Evolutionary conservation across 23 tunicate species (phyloP).

Genomic region (Styela plicata): DNA sequence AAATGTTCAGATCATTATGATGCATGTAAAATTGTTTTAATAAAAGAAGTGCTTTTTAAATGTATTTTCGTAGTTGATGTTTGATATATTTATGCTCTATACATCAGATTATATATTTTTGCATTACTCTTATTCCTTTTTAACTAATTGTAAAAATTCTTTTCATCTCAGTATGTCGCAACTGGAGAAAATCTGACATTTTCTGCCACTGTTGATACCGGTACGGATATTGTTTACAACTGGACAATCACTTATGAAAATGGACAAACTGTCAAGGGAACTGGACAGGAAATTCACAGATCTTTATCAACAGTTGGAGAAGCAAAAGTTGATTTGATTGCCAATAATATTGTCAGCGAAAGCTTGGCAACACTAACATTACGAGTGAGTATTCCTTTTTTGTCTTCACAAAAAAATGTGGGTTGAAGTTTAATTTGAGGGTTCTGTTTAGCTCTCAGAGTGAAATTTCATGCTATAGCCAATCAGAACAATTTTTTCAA

Average conservation of each 20-base stretch:
- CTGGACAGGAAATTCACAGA: not conserved
- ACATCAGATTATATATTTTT: not conserved
- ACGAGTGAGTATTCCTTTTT: not conserved
- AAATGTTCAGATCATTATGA: too few species aligned
- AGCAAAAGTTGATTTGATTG: not conserved
- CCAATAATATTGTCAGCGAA: constrained; percentile 18
- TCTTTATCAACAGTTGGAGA: not conserved
- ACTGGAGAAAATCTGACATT: constrained; percentile 25
- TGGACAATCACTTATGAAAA: constrained; percentile 47
- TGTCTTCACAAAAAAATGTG: too few species aligned
- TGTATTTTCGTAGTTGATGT: too few species aligned
- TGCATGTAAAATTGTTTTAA: too few species aligned
- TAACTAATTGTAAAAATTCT: too few species aligned
- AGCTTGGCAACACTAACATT: not conserved
- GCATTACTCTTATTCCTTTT: not conserved
- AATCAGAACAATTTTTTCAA: too few species aligned
- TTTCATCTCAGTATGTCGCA: constrained; percentile 32
- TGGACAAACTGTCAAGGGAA: not conserved
- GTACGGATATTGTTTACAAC: constrained; percentile 33
- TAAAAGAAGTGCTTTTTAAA: too few species aligned
- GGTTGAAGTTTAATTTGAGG: too few species aligned
- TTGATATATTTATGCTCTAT: too few species aligned
- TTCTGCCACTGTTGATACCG: constrained; percentile 28
- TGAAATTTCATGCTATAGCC: too few species aligned
- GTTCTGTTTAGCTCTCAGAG: too few species aligned